Conservation (phyloP, 2,113 vertebrate genomes). For the Lophura nycthemera region DNA sequence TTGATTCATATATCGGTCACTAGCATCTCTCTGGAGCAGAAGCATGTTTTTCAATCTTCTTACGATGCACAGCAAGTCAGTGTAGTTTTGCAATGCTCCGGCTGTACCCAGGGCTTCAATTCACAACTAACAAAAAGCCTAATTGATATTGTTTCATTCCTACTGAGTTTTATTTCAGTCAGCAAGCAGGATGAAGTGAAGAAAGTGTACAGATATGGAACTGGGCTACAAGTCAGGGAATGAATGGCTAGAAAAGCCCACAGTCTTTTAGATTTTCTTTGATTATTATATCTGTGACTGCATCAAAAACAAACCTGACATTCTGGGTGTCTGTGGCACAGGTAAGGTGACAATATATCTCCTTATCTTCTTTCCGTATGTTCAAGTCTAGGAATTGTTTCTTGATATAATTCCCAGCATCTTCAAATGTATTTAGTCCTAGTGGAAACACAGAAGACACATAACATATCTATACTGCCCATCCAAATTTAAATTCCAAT, state of each 20-base stretch:
- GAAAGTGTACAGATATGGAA: neutral
- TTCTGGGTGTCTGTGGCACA: conserved; percentile 83
- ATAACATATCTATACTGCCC: neutral
- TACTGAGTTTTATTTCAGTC: neutral
- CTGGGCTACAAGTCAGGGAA: neutral
- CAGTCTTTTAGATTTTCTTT: conserved; percentile 85
- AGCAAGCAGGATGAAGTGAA: neutral
- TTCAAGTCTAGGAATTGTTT: conserved; percentile 82
- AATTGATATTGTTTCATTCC: neutral
- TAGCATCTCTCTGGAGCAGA: neutral
- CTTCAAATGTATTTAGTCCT: conserved; percentile 83
- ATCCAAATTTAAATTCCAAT: neutral
- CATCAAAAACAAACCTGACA: conserved; percentile 84
- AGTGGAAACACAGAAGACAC: neutral
- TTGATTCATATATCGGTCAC: neutral
- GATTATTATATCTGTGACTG: conserved; percentile 85
- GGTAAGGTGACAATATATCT: conserved; percentile 82
- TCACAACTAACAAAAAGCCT: neutral
- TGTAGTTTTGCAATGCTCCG: neutral
- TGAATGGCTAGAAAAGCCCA: conserved; percentile 74
- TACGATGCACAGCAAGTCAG: neutral
- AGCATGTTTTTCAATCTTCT: neutral
- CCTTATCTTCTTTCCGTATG: conserved; percentile 79
- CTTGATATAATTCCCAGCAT: conserved; percentile 83
- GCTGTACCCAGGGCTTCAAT: neutral